Conservation (phyloP, 2,888 invertebrate genomes). For the Syrista parreyssii region DNA sequence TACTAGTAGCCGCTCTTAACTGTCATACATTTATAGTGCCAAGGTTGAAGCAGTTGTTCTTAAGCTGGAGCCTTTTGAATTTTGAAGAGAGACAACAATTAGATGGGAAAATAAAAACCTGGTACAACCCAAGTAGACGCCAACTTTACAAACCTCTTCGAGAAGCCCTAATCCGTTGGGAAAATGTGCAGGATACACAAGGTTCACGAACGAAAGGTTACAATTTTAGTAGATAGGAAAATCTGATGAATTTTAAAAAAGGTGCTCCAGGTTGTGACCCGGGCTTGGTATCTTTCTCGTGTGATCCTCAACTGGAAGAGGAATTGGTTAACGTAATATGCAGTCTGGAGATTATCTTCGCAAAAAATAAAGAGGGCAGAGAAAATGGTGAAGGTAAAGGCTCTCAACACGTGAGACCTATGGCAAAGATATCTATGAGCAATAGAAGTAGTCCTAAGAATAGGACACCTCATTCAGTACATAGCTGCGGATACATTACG, state of each 20-base stretch:
- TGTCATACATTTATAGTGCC: slow-evolving; percentile 28
- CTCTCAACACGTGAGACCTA: slow-evolving; percentile 2
- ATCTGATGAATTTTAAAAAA: slow-evolving; percentile 13
- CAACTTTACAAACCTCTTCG: slow-evolving; percentile 39
- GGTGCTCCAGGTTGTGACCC: slow-evolving; percentile 43
- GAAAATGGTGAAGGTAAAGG: slow-evolving; percentile 16
- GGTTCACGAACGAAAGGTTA: slow-evolving; percentile 22
- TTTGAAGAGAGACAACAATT: slow-evolving; percentile 33
- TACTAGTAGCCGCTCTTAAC: neutral
- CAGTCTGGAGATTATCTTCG: slow-evolving; percentile 33
- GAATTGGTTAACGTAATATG: slow-evolving; percentile 39
- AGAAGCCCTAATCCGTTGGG: slow-evolving; percentile 43
- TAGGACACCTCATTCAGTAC: slow-evolving; percentile 32
- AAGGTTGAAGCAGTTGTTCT: slow-evolving; percentile 38
- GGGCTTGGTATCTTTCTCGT: slow-evolving; percentile 40
- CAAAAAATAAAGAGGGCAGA: slow-evolving; percentile 18
- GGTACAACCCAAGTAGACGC: slow-evolving; percentile 31
- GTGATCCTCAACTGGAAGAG: slow-evolving; percentile 40
- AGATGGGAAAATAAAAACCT: slow-evolving; percentile 30
- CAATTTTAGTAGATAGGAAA: neutral
- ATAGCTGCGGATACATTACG: slow-evolving; percentile 34
- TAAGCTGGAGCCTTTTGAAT: slow-evolving; percentile 36
- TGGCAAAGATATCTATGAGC: slow-evolving; percentile 24
- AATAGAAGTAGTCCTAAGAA: slow-evolving; percentile 27
- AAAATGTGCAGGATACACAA: slow-evolving; percentile 41